Evolutionary conservation across 2,888 invertebrate genomes (phyloP).

Genomic region (Anticlea derivata): DNA sequence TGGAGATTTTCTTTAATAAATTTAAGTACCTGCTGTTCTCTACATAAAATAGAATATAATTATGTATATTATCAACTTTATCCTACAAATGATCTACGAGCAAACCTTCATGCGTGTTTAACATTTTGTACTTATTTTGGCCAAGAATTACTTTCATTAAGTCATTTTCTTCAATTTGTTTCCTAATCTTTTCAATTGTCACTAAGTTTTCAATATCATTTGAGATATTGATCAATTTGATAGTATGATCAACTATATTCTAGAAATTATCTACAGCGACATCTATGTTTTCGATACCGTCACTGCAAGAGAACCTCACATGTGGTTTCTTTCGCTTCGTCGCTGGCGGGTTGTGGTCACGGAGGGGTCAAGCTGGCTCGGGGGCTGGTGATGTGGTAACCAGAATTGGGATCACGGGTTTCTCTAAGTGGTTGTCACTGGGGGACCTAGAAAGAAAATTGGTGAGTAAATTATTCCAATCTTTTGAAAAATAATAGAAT

Average conservation of each 20-base stretch:
- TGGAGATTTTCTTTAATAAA: slow-evolving; percentile 1
- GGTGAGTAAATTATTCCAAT: slow-evolving; percentile 1
- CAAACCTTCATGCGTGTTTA: no score
- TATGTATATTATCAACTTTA: background rate
- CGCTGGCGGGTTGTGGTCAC: slow-evolving; percentile 33
- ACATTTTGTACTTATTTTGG: background rate
- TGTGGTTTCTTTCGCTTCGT: slow-evolving; percentile 35
- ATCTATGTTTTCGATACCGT: slow-evolving; percentile 44
- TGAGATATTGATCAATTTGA: background rate
- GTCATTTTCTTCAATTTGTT: slow-evolving; percentile 9
- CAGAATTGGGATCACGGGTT: slow-evolving; percentile 70
- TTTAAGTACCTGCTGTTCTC: slow-evolving; percentile 2
- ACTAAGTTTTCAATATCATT: background rate
- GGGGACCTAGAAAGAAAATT: slow-evolving; percentile 60
- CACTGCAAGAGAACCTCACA: slow-evolving; percentile 48
- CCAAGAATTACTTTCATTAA: background rate
- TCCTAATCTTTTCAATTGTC: slow-evolving; percentile 12
- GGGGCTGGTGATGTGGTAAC: slow-evolving; percentile 70
- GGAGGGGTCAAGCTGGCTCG: slow-evolving; percentile 61
- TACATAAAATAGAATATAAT: background rate
- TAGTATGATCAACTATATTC: slow-evolving; percentile 13
- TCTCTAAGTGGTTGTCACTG: slow-evolving; percentile 60
- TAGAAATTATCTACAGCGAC: slow-evolving; percentile 38
- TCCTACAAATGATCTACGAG: background rate
- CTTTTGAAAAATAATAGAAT: background rate